Conservation (phyloP, 2,888 invertebrate genomes). For the Clanis bilineata region DNA sequence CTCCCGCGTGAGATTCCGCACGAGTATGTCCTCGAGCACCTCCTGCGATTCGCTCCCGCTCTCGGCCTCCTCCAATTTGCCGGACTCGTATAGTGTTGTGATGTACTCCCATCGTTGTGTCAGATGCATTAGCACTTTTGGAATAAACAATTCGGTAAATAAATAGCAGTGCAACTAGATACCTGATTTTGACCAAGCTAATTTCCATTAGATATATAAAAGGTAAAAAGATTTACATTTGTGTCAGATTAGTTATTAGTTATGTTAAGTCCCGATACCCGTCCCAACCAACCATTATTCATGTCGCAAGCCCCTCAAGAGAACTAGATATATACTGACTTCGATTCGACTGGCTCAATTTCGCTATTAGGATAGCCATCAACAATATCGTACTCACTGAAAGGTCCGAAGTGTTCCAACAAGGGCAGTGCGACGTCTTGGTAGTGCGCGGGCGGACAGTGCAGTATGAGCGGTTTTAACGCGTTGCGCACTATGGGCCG, state of each 20-base stretch:
- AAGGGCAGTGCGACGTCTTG: constrained; percentile 89
- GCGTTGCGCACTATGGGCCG: constrained; percentile 92
- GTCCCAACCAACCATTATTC: too few species aligned
- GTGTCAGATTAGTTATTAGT: too few species aligned
- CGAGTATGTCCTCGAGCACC: constrained; percentile 92
- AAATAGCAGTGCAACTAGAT: too few species aligned
- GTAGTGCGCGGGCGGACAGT: constrained; percentile 92
- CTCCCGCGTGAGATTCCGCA: constrained; percentile 92
- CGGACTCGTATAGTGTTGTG: constrained; percentile 88
- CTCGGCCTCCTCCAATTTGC: constrained; percentile 87
- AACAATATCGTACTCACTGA: constrained; percentile 82
- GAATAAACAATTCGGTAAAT: constrained; percentile 23
- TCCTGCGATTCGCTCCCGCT: constrained; percentile 89
- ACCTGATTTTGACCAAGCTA: too few species aligned
- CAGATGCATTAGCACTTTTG: constrained; percentile 86
- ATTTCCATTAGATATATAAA: too few species aligned
- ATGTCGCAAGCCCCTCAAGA: too few species aligned
- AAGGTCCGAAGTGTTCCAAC: constrained; percentile 88
- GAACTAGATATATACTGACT: too few species aligned
- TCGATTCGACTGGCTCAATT: too few species aligned
- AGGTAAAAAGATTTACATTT: too few species aligned
- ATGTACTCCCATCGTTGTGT: constrained; percentile 91
- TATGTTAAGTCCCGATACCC: too few species aligned
- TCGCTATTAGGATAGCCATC: too few species aligned
- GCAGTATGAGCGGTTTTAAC: constrained; percentile 91